Evolutionary conservation across 2,113 vertebrate genomes (phyloP).

Genomic region (Electrona antarctica): DNA sequence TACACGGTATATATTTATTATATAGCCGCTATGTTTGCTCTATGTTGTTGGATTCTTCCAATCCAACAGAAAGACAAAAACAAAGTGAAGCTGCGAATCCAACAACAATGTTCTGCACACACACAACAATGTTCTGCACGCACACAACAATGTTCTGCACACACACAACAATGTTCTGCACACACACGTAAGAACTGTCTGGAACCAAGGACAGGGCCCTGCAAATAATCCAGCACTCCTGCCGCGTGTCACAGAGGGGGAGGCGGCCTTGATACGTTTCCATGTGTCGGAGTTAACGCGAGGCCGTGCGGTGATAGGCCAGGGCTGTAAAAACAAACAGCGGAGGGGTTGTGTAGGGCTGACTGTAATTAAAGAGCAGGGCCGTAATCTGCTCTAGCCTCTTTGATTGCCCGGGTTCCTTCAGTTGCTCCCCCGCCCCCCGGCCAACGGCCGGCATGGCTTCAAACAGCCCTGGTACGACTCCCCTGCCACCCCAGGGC

Average conservation of each 20-base stretch:
- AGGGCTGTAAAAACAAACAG: slow-evolving; percentile 76
- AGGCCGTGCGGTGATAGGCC: slow-evolving; percentile 68
- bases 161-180: not conserved
- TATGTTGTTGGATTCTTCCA: slow-evolving; percentile 39
- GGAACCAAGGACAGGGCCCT: slow-evolving; percentile 44
- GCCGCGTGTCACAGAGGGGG: slow-evolving; percentile 40
- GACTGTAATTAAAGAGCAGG: slow-evolving; percentile 75
- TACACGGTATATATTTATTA: not conserved
- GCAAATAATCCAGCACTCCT: slow-evolving; percentile 50
- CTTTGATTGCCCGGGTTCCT: slow-evolving; percentile 75
- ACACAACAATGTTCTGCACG: too few relatives aligned
- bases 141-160: not conserved
- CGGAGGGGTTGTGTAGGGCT: slow-evolving; percentile 71
- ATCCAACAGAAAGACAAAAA: slow-evolving; percentile 9
- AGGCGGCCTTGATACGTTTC: slow-evolving; percentile 70
- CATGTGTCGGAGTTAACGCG: slow-evolving; percentile 66
- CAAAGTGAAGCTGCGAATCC: slow-evolving; percentile 8
- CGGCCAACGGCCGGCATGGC: slow-evolving; percentile 41
- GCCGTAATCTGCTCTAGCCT: slow-evolving; percentile 71
- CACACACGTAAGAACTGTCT: not conserved
- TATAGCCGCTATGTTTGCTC: slow-evolving; percentile 23
- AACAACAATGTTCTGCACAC: not conserved
- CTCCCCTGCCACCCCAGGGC: slow-evolving; percentile 61
- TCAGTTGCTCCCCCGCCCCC: slow-evolving; percentile 50
- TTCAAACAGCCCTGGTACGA: slow-evolving; percentile 68